These are phyloP conservation scores for Lindbergichthys nudifrons DNA, from an alignment of 2,797 vertebrate genomes.

Conservation along the genomic window DNA sequence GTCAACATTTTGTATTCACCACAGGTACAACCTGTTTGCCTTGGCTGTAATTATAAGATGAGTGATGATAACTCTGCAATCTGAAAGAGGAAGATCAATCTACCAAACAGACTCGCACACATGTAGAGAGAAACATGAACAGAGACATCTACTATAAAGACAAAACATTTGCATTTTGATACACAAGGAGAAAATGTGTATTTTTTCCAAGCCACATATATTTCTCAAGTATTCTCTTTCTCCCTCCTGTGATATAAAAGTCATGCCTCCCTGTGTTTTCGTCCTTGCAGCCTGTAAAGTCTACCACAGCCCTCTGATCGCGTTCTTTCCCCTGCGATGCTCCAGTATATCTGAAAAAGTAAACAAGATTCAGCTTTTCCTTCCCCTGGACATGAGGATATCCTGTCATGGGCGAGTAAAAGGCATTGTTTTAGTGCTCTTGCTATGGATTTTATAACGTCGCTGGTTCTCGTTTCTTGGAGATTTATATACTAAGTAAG, in stretches of 20 bases:
- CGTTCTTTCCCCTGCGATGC: not conserved
- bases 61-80: not conserved
- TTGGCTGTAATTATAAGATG: not conserved
- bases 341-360: slow-evolving; percentile 12
- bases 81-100: slow-evolving; percentile 6
- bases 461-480: not conserved
- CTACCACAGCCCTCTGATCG: not conserved
- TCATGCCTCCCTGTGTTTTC: not conserved
- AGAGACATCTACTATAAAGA: not conserved
- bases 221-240: not conserved
- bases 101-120: slow-evolving; percentile 5
- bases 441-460: slow-evolving; percentile 16
- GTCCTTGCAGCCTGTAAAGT: not conserved
- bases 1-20: not conserved
- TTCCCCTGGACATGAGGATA: slow-evolving; percentile 40
- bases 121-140: not conserved
- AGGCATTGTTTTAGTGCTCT: slow-evolving; percentile 17
- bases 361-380: slow-evolving; percentile 38
- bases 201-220: not conserved
- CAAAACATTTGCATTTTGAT: slow-evolving; percentile 2
- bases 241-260: slow-evolving; percentile 1
- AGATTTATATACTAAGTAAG: not conserved
- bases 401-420: slow-evolving; percentile 19
- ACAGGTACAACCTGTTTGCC: not conserved
- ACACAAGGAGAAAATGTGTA: not conserved